phyloP scores from a whole-genome alignment of 2,888 invertebrate species.

The Pristionchus maxplancki region DNA sequence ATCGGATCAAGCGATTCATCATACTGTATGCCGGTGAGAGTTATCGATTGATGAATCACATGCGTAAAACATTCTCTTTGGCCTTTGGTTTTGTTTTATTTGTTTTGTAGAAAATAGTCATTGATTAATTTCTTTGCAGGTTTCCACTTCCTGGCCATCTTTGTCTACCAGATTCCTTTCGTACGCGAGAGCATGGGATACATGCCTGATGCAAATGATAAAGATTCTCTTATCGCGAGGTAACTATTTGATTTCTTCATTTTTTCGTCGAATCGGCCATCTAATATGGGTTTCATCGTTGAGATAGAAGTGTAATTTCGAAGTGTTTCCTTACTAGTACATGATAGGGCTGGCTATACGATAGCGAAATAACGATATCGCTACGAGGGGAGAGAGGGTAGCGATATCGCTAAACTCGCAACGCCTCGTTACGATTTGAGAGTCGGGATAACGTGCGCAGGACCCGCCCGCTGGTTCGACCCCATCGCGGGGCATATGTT shows the following conservation, averaged over 20 bases:
- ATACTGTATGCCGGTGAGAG: slow-evolving; percentile 54
- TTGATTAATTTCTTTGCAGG: slow-evolving; percentile 60
- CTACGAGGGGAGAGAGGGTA: no score
- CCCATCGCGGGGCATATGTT: no score
- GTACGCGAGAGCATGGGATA: slow-evolving; percentile 57
- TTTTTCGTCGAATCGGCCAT: no score
- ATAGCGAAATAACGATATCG: no score
- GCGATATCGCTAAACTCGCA: no score
- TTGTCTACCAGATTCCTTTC: slow-evolving; percentile 73
- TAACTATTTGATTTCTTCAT: neutral
- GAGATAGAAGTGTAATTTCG: no score
- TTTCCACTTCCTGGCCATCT: slow-evolving; percentile 71
- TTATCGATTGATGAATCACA: neutral
- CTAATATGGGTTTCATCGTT: neutral
- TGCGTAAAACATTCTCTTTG: no score
- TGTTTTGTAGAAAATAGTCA: neutral
- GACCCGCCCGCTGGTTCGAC: no score
- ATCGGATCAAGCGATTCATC: slow-evolving; percentile 60
- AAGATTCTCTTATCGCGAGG: neutral
- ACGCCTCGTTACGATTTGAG: no score
- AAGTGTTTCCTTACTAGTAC: no score
- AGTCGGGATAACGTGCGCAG: no score
- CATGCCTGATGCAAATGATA: neutral
- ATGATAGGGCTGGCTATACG: no score
- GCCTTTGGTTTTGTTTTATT: neutral